Evolutionary conservation across 2,888 invertebrate genomes (phyloP), one percentile per base, ranked within the genome.

Genomic region (Drosophila birchii): DNA sequence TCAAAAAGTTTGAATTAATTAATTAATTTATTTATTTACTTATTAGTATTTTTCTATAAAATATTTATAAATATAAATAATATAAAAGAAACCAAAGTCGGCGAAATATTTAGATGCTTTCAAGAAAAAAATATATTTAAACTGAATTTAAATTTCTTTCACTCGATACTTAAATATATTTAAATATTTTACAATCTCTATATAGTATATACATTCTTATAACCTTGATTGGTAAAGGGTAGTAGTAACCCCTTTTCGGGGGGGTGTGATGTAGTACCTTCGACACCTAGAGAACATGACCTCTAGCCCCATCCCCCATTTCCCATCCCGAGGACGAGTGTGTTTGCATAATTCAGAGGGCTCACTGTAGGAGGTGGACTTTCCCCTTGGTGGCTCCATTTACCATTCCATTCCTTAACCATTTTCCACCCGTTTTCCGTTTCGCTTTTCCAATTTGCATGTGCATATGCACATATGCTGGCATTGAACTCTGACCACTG

Each of bases 391-490:
- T 18, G 20, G 20, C 51, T 23, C 34, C 51, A 14, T 45, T 18
- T 23, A 34, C 20, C 45, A 44, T 18, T 29, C 29, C 29, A 29
- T 29, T 29, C 8, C 29, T 29, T 29, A 0, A 0, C 36, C 51
- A 14, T 34, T 18, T 23, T 45, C 23, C 47, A 44, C 18, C n/a
- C 43, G 34, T 58, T 20, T 57, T 14, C 34, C 34, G 36, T 18
- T 54, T 26, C 51, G 51, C 51, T 9, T 60, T 39, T 41, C 16
- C 49, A 56, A 77, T 82, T 77, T 68, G 67, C 70, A 80, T 79
- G 66, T 64, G 59, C 77, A 74, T 69, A 66, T 79, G 67, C 41
- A 72, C 44, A 44, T 53, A 53, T 78, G 69, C 60, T 78, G 43
- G 60, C 55, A 44, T 51, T 55, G 61, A 57, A 58, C 47, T 51